phyloP scores from a whole-genome alignment of 1,140 invertebrate species.

The Drosophila takahashii region DNA sequence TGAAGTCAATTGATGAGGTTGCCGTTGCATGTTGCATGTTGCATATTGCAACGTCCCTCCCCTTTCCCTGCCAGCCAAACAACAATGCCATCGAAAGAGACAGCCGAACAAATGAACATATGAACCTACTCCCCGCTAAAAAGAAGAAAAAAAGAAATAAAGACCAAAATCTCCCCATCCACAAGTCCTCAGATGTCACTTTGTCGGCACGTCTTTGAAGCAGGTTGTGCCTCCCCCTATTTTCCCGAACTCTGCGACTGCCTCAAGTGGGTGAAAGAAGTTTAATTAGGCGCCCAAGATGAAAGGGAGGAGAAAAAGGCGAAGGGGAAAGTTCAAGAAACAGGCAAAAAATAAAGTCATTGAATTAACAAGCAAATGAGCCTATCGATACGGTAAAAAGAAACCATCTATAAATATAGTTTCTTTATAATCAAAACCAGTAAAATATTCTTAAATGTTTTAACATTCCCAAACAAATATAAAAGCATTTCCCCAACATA shows the following conservation, averaged over 20 bases:
- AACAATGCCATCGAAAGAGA: conserved; percentile 12
- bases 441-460: conserved; percentile 25
- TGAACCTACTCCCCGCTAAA: conserved; percentile 8
- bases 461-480: not conserved
- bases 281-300: conserved; percentile 47
- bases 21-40: conserved; percentile 16
- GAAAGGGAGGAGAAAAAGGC: not conserved
- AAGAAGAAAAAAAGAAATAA: conserved; percentile 11
- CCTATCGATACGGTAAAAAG: not conserved
- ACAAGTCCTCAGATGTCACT: conserved; percentile 40
- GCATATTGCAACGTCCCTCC: not conserved
- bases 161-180: not conserved
- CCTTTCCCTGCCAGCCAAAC: not conserved
- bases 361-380: not conserved
- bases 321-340: conserved; percentile 9
- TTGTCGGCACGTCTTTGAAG: conserved; percentile 53
- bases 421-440: not conserved
- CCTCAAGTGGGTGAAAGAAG: conserved; percentile 53
- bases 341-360: not conserved
- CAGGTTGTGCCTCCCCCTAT: conserved; percentile 6
- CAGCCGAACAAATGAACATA: conserved; percentile 25
- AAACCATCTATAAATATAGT: not conserved
- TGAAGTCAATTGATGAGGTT: conserved; percentile 57
- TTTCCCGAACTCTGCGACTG: conserved; percentile 1
- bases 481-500: not conserved